A percentile compares a stretch with the other conserved stretches of the same genome.
Conservation (phyloP, 2,113 vertebrate species). For the Hystrix brachyura region DNA sequence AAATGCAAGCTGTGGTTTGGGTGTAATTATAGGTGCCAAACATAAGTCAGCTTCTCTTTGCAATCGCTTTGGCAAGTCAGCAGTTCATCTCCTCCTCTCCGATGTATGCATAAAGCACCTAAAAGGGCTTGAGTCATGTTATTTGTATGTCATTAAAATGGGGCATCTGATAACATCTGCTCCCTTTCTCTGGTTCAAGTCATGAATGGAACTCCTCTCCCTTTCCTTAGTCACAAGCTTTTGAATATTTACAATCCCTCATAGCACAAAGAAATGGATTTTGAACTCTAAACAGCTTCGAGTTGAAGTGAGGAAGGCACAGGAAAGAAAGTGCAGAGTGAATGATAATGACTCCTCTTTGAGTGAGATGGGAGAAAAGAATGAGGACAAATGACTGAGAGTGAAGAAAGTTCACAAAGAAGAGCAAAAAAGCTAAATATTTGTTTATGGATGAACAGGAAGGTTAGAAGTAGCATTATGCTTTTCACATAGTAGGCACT, state of each 20-base stretch:
- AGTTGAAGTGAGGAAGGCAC: not conserved
- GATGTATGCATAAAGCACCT: conserved; percentile 19
- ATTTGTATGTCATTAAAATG: conserved; percentile 71
- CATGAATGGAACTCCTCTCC: conserved; percentile 11
- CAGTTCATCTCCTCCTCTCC: conserved; percentile 28
- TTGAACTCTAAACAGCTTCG: conserved; percentile 1
- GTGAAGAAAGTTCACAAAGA: conserved; percentile 10
- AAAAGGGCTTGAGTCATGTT: conserved; percentile 68
- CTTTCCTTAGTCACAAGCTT: conserved; percentile 43
- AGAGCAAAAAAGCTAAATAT: not conserved
- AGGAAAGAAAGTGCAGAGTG: not conserved
- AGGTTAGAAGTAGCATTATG: not conserved
- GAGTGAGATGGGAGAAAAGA: not conserved
- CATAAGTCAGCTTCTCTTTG: conserved; percentile 67
- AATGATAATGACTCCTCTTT: not conserved
- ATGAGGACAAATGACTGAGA: not conserved
- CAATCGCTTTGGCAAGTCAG: conserved; percentile 50
- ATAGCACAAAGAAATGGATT: conserved; percentile 31
- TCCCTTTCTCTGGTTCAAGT: conserved; percentile 66
- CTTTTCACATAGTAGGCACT: not conserved
- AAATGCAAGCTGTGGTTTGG: conserved; percentile 52
- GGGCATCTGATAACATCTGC: conserved; percentile 70
- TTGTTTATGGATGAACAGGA: conserved; percentile 58
- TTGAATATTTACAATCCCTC: not conserved
- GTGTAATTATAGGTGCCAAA: conserved; percentile 68